Evolutionary conservation across 2,797 vertebrate species (phyloP), one percentile per base, ranked within the genome.

Genomic region (Ctenopoma multispine): DNA sequence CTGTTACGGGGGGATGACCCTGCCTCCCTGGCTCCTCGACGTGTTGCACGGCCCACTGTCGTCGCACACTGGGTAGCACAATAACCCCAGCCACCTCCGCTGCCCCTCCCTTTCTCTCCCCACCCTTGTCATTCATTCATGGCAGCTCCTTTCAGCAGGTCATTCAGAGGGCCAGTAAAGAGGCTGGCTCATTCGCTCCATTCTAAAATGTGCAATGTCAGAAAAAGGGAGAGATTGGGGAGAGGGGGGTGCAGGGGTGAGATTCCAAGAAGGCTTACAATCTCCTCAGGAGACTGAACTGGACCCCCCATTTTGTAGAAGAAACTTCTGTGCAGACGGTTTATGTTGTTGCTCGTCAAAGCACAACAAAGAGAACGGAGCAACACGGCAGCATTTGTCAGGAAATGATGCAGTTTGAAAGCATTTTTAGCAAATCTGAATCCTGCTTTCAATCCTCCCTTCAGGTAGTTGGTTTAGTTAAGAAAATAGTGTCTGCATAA

Each of bases 81-180:
- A 88, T 83, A 82, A 82, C 60, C 75, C 58, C 38, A 29, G 68
- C 51, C 31, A n/a, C 65, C 21, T 17, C 64, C 17, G n/a, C 21
- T 49, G 8, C 58, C 51, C 67, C 69, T 69, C 62, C 83, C 66
- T 63, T 36, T 60, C 75, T 63, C 44, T 67, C 82, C 90, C 77
- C 55, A 82, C 85, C 89, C 90, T 86, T 79, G 53, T 87, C 77
- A 79, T 77, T 84, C 85, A 90, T 93, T 93, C 92, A 92, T 62
- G 47, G 86, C 63, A 79, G 82, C 73, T 83, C 82, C 82, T 91
- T 93, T 91, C 89, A 93, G 84, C 88, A 62, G 83, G 83, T 93
- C 90, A 89, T 93, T 93, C 85, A 90, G 84, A 89, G 55, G 75
- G 81, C 84, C 87, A 83, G 87, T 89, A 92, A 92, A 92, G 90